Evolutionary conservation across 2,888 invertebrate species (phyloP), one percentile per base, ranked within the genome.

Genomic region (Masnerella sp.): DNA sequence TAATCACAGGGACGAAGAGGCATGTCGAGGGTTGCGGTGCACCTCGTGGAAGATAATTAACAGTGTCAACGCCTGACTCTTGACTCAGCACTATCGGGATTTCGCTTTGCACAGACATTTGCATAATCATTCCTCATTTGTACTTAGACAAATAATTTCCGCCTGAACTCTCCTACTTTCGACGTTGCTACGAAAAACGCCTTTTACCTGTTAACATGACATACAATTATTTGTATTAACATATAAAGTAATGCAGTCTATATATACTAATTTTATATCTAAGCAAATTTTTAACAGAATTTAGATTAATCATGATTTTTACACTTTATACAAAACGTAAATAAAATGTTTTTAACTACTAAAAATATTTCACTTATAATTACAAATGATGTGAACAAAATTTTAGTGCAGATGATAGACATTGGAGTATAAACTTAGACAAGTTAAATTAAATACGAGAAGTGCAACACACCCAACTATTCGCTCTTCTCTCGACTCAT

Each of bases 341-440:
- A n/a, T n/a, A n/a, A n/a, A n/a, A n/a, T n/a, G n/a, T n/a, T n/a
- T n/a, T 3, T 3, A 28, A 42, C 20, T 42, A 38, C 15, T n/a
- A n/a, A n/a, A n/a, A n/a, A n/a, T n/a, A n/a, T n/a, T n/a, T n/a
- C n/a, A n/a, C n/a, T n/a, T n/a, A n/a, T n/a, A n/a, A n/a, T n/a
- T n/a, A n/a, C n/a, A n/a, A n/a, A 38, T 52, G 42, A 17, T 52
- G 30, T 34, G 11, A 3, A 11, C 3, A 2, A 17, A 43, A 62
- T 45, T 47, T 54, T 40, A n/a, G 56, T 38, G 17, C 22, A 20
- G 7, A 11, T 3, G 25, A 56, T 32, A 45, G 30, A n/a, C 59
- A 49, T 65, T 78, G 80, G 80, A 83, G 84, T 83, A 85, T 83
- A 80, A 81, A 86, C 81, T 86, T 85, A 80, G 85, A 84, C 86